Conservation (phyloP, 30 jellyfish, hydroid and myxozoan species). For the Chrysaora quinquecirrha region DNA sequence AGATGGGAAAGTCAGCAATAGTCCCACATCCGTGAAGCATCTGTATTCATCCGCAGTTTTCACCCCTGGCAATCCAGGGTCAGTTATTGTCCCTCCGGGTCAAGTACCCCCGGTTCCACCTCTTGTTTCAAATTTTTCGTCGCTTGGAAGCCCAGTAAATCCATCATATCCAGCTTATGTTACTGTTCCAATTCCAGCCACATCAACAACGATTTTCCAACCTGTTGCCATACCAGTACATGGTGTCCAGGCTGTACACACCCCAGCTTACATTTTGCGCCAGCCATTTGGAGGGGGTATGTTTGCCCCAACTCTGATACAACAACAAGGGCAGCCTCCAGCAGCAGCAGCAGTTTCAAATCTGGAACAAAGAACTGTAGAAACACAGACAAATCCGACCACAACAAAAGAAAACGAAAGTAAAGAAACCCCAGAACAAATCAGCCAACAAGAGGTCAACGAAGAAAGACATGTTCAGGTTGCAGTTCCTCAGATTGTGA, state of each 20-base stretch:
- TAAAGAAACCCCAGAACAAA: conserved; percentile 5
- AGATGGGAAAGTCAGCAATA: conserved; percentile 72
- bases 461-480: conserved; percentile 30
- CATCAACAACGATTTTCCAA: conserved; percentile 97
- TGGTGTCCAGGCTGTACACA: conserved; percentile 92
- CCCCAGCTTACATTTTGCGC: conserved; percentile 94
- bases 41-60: conserved; percentile 28
- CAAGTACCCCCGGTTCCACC: conserved; percentile 85
- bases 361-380: conserved; percentile 88
- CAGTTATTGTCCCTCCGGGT: conserved; percentile 95
- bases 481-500: conserved; percentile 36
- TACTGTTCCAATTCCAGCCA: conserved; percentile 96
- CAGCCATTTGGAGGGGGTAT: conserved; percentile 95
- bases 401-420: conserved; percentile 28
- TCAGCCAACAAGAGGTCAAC: conserved; percentile 14
- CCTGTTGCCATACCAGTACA: conserved; percentile 99
- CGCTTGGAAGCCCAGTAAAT: conserved; percentile 55
- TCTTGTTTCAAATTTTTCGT: conserved; percentile 37
- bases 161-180: conserved; percentile 94
- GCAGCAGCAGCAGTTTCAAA: conserved; percentile 49
- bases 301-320: conserved; percentile 71
- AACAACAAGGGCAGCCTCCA: conserved; percentile 40
- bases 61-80: conserved; percentile 72
- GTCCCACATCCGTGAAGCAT: conserved; percentile 56
- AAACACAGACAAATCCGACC: conserved; percentile 76